These are phyloP conservation scores for Gryllus longicercus DNA, from an alignment of 2,888 invertebrate genomes.

Conservation along the genomic window DNA sequence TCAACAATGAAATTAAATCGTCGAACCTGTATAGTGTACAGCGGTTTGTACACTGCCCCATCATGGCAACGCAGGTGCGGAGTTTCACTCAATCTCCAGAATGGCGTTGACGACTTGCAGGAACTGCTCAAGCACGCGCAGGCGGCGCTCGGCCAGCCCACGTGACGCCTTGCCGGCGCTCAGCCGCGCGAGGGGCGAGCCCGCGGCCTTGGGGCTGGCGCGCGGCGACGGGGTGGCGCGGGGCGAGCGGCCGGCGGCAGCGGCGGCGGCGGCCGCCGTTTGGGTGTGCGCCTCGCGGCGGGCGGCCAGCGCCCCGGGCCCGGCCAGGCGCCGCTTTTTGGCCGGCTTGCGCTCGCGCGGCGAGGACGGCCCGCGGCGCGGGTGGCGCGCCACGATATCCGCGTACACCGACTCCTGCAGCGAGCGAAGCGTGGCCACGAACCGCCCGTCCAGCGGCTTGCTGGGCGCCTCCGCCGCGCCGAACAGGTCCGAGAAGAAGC, in stretches of 20 bases:
- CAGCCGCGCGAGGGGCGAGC: background rate
- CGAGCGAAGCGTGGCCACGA: background rate
- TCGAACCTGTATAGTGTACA: too few relatives aligned
- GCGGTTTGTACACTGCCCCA: too few relatives aligned
- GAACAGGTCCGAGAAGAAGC: conserved; percentile 5
- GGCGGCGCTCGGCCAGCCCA: background rate
- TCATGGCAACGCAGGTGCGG: too few relatives aligned
- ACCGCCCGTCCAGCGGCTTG: background rate
- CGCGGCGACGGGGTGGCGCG: background rate
- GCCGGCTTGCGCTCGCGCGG: background rate
- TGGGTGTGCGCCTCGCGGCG: background rate
- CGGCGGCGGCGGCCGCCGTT: background rate
- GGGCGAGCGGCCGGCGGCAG: background rate
- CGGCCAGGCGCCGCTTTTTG: background rate
- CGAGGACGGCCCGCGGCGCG: background rate
- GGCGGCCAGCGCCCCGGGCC: background rate
- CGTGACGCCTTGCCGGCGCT: background rate
- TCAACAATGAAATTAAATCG: too few relatives aligned
- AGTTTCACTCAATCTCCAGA: background rate
- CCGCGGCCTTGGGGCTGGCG: background rate
- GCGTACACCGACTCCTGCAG: background rate
- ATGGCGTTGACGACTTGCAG: background rate
- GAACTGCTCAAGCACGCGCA: background rate
- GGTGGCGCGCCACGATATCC: background rate
- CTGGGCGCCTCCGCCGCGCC: background rate